These are phyloP conservation scores for Gadopsis marmoratus DNA, from an alignment of 2,797 vertebrate genomes.

Conservation along the genomic window DNA sequence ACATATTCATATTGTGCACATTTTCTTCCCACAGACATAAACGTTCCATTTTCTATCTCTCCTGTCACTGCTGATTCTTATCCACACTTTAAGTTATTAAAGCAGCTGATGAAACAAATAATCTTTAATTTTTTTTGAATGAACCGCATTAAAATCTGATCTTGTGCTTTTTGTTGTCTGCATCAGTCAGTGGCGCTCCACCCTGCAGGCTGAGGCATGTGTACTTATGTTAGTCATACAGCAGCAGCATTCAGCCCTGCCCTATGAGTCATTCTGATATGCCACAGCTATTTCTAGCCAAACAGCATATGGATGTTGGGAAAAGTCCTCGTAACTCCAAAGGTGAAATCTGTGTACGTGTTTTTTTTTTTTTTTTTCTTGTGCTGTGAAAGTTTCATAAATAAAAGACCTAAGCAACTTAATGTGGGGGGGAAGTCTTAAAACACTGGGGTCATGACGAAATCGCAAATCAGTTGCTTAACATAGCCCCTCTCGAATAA, in stretches of 20 bases:
- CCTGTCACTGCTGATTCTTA: neutral
- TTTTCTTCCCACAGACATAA: neutral
- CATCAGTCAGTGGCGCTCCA: neutral
- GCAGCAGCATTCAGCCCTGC: neutral
- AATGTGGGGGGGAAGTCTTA: neutral
- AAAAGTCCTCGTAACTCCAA: neutral
- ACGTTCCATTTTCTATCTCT: neutral
- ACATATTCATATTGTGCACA: too few species aligned
- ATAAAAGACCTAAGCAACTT: neutral
- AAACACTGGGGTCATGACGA: neutral
- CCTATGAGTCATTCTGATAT: slow-evolving; percentile 36
- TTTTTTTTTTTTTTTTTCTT: neutral
- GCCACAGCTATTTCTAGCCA: slow-evolving; percentile 44
- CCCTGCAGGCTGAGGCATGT: slow-evolving; percentile 9
- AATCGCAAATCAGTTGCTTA: neutral
- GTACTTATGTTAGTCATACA: slow-evolving; percentile 36
- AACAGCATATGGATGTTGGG: neutral
- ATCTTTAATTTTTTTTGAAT: neutral
- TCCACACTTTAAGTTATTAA: neutral
- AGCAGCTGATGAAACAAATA: too few species aligned
- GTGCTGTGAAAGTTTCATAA: neutral
- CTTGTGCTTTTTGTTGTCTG: neutral
- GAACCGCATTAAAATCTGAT: neutral
- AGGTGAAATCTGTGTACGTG: neutral
- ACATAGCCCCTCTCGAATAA: neutral